Conservation (phyloP, 2,888 invertebrate species). For the Archaeoteleia sp. region DNA sequence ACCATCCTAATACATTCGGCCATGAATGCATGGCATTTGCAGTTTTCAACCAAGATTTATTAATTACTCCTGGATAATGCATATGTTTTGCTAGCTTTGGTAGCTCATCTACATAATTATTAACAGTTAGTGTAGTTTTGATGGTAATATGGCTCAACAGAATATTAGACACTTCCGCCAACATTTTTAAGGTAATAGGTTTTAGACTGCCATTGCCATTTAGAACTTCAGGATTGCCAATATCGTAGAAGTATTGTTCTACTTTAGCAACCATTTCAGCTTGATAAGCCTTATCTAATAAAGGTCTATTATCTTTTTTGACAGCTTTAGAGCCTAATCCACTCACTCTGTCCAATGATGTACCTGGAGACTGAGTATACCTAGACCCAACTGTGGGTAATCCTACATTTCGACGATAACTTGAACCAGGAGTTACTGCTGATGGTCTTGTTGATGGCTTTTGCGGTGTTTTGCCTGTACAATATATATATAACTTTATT, state of each 20-base stretch:
- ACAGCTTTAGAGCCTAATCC: too few relatives aligned
- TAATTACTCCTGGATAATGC: slow-evolving; percentile 77
- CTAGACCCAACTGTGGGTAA: too few relatives aligned
- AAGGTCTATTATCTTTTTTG: slow-evolving; percentile 66
- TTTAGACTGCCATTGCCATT: slow-evolving; percentile 66
- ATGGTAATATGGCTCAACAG: slow-evolving; percentile 61
- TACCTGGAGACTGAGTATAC: neutral
- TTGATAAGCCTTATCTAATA: slow-evolving; percentile 68
- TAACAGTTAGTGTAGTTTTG: slow-evolving; percentile 59
- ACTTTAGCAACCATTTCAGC: slow-evolving; percentile 63
- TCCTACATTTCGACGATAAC: too few relatives aligned
- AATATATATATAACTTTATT: neutral
- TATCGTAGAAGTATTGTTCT: slow-evolving; percentile 62
- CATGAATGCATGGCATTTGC: slow-evolving; percentile 79
- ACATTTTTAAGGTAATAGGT: slow-evolving; percentile 69
- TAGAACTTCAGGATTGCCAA: slow-evolving; percentile 51
- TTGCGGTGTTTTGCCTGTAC: slow-evolving; percentile 35
- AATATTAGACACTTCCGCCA: slow-evolving; percentile 65
- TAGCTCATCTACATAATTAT: slow-evolving; percentile 74
- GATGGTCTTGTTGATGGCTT: slow-evolving; percentile 12
- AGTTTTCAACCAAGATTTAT: slow-evolving; percentile 79
- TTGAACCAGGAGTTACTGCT: slow-evolving; percentile 27
- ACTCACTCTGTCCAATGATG: too few relatives aligned
- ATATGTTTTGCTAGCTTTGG: slow-evolving; percentile 77
- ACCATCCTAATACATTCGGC: slow-evolving; percentile 78